phyloP scores from a whole-genome alignment of 2,888 invertebrate genomes.

The Noctua comes region DNA sequence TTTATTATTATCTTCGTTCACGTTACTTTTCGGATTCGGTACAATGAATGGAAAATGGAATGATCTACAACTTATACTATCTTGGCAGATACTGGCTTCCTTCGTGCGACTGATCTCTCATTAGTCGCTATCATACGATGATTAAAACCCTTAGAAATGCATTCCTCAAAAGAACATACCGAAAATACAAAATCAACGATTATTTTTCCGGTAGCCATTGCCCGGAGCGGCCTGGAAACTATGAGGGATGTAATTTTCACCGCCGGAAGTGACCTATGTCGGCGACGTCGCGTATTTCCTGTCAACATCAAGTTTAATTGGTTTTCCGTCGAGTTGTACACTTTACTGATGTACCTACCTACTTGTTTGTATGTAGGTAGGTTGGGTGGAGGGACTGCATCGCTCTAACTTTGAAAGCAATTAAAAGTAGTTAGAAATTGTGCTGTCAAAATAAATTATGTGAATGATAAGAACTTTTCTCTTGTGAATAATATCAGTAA shows the following conservation, averaged over 20 bases:
- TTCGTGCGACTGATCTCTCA: background rate
- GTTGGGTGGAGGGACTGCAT: conserved; percentile 7
- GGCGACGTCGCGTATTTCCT: conserved; percentile 66
- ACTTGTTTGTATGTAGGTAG: conserved; percentile 16
- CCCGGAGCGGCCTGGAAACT: conserved; percentile 45
- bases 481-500: background rate
- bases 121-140: background rate
- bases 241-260: conserved; percentile 57
- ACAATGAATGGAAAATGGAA: too few relatives aligned
- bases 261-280: conserved; percentile 61
- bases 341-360: conserved; percentile 25
- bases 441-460: background rate
- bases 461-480: background rate
- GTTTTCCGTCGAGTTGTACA: conserved; percentile 63
- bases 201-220: conserved; percentile 20
- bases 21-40: background rate
- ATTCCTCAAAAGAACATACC: background rate
- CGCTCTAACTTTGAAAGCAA: conserved; percentile 32
- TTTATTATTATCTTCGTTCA: background rate
- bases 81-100: background rate
- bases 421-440: conserved; percentile 8
- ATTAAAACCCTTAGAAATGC: too few relatives aligned
- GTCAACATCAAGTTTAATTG: conserved; percentile 72
- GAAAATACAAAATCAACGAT: conserved; percentile 9
- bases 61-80: background rate